Evolutionary conservation across 1,140 invertebrate genomes (phyloP).

Genomic region (Mamestra configurata): DNA sequence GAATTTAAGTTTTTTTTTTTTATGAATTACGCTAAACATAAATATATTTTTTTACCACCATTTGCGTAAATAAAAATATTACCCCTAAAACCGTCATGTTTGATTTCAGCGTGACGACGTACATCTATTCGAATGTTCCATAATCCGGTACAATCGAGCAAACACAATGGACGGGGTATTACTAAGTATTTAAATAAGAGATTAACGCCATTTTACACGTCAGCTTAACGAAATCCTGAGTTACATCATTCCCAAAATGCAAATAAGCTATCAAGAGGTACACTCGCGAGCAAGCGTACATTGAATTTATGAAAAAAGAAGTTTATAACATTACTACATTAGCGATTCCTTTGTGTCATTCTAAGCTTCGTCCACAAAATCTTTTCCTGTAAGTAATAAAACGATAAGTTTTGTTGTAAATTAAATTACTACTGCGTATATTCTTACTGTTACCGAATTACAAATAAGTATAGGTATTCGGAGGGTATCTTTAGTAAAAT

Average conservation of each 20-base stretch:
- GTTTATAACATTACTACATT: neutral
- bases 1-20: no score
- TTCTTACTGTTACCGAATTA: slow-evolving; percentile 34
- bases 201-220: slow-evolving; percentile 74
- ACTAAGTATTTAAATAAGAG: slow-evolving; percentile 73
- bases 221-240: slow-evolving; percentile 67
- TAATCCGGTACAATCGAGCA: slow-evolving; percentile 46
- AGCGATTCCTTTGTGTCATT: neutral
- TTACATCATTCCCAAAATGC: slow-evolving; percentile 62
- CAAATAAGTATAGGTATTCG: slow-evolving; percentile 43
- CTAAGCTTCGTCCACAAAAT: neutral
- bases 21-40: no score
- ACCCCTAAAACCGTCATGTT: neutral
- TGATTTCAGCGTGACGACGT: slow-evolving; percentile 23
- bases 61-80: neutral
- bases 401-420: slow-evolving; percentile 6
- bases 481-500: slow-evolving; percentile 48
- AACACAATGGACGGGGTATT: slow-evolving; percentile 58
- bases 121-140: slow-evolving; percentile 18
- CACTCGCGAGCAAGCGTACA: slow-evolving; percentile 10
- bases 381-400: slow-evolving; percentile 4
- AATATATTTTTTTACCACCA: neutral
- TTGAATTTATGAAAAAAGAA: slow-evolving; percentile 4
- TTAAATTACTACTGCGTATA: slow-evolving; percentile 22
- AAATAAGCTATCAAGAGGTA: slow-evolving; percentile 59